phyloP scores from a whole-genome alignment of 2,113 vertebrate genomes.

The Dicerorhinus sumatrensis region DNA sequence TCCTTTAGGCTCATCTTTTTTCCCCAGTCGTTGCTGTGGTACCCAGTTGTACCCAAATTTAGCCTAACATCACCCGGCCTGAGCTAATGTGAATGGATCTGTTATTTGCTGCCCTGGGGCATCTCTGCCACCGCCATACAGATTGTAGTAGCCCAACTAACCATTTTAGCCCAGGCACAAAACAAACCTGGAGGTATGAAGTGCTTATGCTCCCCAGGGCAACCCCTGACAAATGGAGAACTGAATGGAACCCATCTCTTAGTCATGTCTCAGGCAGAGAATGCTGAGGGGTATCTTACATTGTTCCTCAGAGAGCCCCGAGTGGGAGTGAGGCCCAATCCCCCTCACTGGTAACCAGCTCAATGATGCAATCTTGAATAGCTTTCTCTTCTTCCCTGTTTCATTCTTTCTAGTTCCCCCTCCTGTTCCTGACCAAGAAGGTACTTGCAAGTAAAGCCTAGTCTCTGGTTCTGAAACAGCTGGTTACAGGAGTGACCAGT shows the following conservation, averaged over 20 bases:
- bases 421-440: background rate
- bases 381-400: background rate
- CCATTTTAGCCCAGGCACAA: background rate
- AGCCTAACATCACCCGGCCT: background rate
- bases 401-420: background rate
- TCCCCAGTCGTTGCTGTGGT: background rate
- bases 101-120: background rate
- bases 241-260: background rate
- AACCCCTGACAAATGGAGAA: background rate
- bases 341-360: background rate
- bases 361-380: background rate
- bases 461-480: background rate
- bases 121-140: background rate
- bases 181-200: background rate
- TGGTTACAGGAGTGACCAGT: background rate
- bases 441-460: rapidly evolving
- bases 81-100: background rate
- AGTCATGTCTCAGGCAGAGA: background rate
- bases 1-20: background rate
- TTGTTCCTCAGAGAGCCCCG: background rate
- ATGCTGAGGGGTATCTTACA: background rate
- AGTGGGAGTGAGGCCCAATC: background rate
- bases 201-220: background rate
- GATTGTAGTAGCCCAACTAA: background rate
- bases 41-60: background rate